These are phyloP conservation scores for Ormyrus rosae DNA, from an alignment of 2,888 invertebrate species.

Conservation along the genomic window DNA sequence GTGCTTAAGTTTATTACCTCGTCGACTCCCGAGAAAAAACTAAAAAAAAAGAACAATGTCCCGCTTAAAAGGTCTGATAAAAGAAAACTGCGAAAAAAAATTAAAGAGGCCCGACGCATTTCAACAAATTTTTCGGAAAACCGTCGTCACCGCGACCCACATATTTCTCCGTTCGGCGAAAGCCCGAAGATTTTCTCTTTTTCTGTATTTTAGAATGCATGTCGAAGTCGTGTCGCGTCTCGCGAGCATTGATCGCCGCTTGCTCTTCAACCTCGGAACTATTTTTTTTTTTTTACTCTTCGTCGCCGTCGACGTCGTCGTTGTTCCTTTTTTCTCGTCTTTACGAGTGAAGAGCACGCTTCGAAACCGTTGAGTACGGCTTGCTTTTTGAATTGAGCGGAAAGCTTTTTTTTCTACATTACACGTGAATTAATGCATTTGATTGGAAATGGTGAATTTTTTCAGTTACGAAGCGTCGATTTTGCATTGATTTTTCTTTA, in stretches of 20 bases:
- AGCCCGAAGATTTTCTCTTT: conserved; percentile 27
- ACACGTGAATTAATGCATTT: too few species aligned
- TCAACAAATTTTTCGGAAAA: conserved; percentile 11
- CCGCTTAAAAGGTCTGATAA: background rate
- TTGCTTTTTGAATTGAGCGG: conserved; percentile 26
- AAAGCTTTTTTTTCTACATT: too few species aligned
- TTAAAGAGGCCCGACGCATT: conserved; percentile 10
- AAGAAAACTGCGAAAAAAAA: background rate
- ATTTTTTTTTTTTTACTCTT: background rate
- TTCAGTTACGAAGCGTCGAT: too few species aligned
- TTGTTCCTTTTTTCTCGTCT: background rate
- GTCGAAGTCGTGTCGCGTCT: conserved; percentile 44
- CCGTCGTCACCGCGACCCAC: conserved; percentile 31
- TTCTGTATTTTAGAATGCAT: conserved; percentile 1
- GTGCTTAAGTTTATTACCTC: conserved; percentile 25
- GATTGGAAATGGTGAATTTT: too few species aligned
- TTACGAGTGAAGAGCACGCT: background rate
- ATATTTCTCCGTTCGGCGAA: conserved; percentile 37
- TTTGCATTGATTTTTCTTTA: too few species aligned
- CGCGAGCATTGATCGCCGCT: conserved; percentile 37
- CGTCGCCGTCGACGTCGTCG: background rate
- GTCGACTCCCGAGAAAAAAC: background rate
- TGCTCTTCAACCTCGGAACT: conserved; percentile 1
- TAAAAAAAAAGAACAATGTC: background rate
- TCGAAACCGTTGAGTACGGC: background rate